phyloP scores from a whole-genome alignment of 1,140 invertebrate genomes.

The Drosophila arawakana region DNA sequence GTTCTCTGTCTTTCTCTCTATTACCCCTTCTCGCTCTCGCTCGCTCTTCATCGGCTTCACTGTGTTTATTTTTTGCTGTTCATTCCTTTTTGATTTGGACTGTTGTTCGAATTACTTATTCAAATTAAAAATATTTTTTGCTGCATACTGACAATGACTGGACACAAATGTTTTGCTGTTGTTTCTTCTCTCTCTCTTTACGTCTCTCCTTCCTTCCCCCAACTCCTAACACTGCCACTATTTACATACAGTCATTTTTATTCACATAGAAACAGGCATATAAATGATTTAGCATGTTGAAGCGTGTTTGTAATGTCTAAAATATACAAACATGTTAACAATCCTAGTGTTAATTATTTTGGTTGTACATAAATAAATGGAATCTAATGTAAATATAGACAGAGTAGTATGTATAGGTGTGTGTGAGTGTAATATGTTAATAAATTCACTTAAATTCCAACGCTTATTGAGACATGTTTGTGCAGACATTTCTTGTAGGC shows the following conservation, averaged over 20 bases:
- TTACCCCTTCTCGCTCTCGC: constrained; percentile 9
- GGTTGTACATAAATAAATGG: constrained; percentile 11
- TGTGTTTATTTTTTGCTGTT: constrained; percentile 47
- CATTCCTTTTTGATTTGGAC: constrained; percentile 65
- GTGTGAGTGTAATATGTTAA: neutral
- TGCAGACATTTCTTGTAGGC: no score
- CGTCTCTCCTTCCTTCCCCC: neutral
- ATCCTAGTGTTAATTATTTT: constrained; percentile 38
- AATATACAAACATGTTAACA: constrained; percentile 24
- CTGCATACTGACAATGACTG: constrained; percentile 68
- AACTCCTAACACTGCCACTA: constrained; percentile 29
- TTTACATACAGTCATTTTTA: constrained; percentile 23
- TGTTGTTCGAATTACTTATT: constrained; percentile 80
- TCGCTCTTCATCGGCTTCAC: no score
- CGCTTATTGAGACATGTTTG: neutral
- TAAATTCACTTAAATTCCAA: constrained; percentile 2
- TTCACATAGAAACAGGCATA: neutral
- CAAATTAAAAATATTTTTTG: constrained; percentile 79
- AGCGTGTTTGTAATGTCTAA: constrained; percentile 17
- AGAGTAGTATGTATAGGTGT: neutral
- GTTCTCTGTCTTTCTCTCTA: constrained; percentile 33
- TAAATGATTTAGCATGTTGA: constrained; percentile 25
- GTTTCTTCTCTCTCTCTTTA: constrained; percentile 25
- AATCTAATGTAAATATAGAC: neutral
- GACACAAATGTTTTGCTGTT: constrained; percentile 49